Evolutionary conservation across 2,888 invertebrate species (phyloP).

Genomic region (Tachystola acroxantha): DNA sequence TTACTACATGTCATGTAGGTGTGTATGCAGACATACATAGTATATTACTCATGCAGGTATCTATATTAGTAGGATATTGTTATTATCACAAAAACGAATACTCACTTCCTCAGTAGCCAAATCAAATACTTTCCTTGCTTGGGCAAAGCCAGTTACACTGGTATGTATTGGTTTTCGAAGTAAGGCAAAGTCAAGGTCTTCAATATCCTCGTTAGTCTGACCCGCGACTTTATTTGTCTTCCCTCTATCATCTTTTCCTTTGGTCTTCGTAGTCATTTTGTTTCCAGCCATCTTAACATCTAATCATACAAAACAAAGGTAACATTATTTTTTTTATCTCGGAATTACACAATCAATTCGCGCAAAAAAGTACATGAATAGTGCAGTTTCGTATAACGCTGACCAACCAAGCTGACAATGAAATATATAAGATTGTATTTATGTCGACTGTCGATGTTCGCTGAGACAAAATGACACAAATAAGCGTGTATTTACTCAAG

Average conservation of each 20-base stretch:
- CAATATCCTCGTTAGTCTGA: constrained; percentile 51
- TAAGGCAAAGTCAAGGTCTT: constrained; percentile 74
- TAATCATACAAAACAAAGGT: constrained; percentile 12
- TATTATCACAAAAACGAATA: too few species aligned
- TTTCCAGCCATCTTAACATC: constrained; percentile 60
- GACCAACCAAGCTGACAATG: constrained; percentile 35
- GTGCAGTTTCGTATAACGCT: constrained; percentile 38
- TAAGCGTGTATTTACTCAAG: too few species aligned
- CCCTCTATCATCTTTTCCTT: constrained; percentile 56
- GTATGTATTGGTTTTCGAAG: constrained; percentile 83
- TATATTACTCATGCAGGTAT: too few species aligned
- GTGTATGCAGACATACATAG: too few species aligned
- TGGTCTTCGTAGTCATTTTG: constrained; percentile 59
- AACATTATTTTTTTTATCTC: too few species aligned
- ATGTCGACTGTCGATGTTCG: background rate
- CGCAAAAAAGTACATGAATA: constrained; percentile 11
- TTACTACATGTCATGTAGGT: too few species aligned
- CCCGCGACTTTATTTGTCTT: constrained; percentile 46
- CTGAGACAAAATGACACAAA: too few species aligned
- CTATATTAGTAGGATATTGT: too few species aligned
- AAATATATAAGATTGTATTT: constrained; percentile 4
- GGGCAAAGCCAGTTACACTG: constrained; percentile 82
- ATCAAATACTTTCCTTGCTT: constrained; percentile 85
- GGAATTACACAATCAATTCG: background rate
- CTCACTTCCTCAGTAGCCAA: constrained; percentile 87